Evolutionary conservation across 2,113 vertebrate species (phyloP), one percentile per base, ranked within the genome.

Genomic region (Tachysurus fulvidraco): DNA sequence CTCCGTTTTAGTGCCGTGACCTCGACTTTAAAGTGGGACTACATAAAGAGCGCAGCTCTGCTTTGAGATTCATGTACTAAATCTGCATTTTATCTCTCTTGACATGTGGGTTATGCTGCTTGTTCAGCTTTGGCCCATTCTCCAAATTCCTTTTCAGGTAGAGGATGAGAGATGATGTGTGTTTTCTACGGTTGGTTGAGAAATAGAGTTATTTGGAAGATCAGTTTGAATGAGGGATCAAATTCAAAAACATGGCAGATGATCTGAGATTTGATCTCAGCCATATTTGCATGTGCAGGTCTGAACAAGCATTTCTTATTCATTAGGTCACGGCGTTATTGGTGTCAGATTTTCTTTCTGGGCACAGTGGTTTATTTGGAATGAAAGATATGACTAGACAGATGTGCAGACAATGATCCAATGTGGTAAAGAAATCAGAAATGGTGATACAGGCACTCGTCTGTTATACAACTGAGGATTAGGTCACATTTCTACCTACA

Each of bases 81-180:
- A 81, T 81, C 79, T 65, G 59, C 59, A 82, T 65, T 82, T 82
- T 82, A 64, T 81, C 19, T 82, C 80, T 82, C 59, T 64, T 82
- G 41, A 82, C 80, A 64, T 81, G 55, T 64, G 80, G 79, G 55
- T 81, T 64, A 81, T 46, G 44, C 1, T 21, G 4, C 17, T 79
- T 28, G 54, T 30, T 30, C 77, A 57, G 54, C 54, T 60, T 81
- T 81, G 54, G 28, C 55, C 41, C 11, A 7, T 62, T 81, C 79
- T 81, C 30, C 2, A 59, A 44, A 59, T 44, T 44, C 30, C 5
- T 2, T 73, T 80, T 80, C 28, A 36, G 55, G 30, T 80, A 17
- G 28, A 59, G 78, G 28, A 25, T 16, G 52, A 59, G 25, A 59
- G 19, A 13, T 19, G 46, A n/a, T 57, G 50, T 79, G 19, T 41